These are phyloP conservation scores for Discoglossus pictus DNA, from an alignment of 2,797 vertebrate genomes.

Conservation along the genomic window DNA sequence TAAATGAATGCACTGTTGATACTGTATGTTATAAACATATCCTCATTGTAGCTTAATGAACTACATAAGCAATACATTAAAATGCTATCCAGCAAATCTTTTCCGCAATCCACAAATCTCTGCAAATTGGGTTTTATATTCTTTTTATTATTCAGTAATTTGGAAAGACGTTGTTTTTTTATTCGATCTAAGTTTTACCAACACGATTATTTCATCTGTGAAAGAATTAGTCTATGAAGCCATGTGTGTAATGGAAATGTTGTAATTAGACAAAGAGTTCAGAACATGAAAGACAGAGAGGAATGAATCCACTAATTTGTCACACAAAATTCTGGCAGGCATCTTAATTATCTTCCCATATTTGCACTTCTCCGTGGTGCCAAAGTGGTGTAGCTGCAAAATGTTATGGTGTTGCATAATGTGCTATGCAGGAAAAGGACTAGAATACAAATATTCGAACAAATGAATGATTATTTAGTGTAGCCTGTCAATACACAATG, in stretches of 20 bases:
- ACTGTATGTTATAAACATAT: too few species aligned
- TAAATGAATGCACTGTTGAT: too few species aligned
- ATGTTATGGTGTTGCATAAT: slow-evolving; percentile 25
- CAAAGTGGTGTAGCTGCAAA: slow-evolving; percentile 28
- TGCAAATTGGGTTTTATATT: neutral
- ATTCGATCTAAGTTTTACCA: neutral
- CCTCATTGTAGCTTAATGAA: too few species aligned
- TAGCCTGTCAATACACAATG: too few species aligned
- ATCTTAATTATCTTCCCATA: slow-evolving; percentile 55
- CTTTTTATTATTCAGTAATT: slow-evolving; percentile 1
- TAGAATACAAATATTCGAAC: slow-evolving; percentile 13
- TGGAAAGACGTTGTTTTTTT: neutral
- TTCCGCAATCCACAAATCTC: too few species aligned
- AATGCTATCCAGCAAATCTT: too few species aligned
- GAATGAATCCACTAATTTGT: slow-evolving; percentile 55
- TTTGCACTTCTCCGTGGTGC: slow-evolving; percentile 27
- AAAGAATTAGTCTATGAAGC: slow-evolving; percentile 53
- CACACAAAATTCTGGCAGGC: slow-evolving; percentile 55
- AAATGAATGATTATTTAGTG: neutral
- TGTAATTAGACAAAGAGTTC: slow-evolving; percentile 55
- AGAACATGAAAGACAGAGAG: slow-evolving; percentile 40
- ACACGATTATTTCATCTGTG: slow-evolving; percentile 45
- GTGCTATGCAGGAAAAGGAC: slow-evolving; percentile 10
- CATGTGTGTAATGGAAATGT: slow-evolving; percentile 49
- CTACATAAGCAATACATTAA: too few species aligned